Evolutionary conservation across 2,113 vertebrate genomes (phyloP).

Genomic region (Austrofundulus limnaeus): DNA sequence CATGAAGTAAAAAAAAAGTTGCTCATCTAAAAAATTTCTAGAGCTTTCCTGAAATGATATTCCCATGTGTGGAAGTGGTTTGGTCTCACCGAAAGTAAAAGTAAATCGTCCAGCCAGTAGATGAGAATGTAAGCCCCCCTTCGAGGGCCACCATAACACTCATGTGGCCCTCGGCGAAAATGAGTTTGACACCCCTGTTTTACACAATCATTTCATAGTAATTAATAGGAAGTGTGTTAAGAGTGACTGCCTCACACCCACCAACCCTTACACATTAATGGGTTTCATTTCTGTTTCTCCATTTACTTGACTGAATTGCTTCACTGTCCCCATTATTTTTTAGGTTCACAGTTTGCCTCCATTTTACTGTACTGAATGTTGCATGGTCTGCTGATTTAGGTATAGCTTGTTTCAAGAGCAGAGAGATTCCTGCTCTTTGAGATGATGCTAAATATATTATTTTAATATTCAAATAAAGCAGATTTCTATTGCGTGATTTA

Average conservation of each 20-base stretch:
- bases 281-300: slow-evolving; percentile 4
- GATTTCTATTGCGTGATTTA: too few species aligned
- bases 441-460: too few species aligned
- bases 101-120: too few species aligned
- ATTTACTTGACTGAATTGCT: not conserved
- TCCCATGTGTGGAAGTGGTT: slow-evolving; percentile 42
- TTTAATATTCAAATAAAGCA: too few species aligned
- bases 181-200: too few species aligned
- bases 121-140: too few species aligned
- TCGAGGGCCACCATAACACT: too few species aligned
- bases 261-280: not conserved
- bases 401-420: not conserved
- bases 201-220: not conserved
- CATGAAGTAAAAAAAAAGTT: slow-evolving; percentile 12
- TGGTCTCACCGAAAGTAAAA: slow-evolving; percentile 31
- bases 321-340: slow-evolving; percentile 9
- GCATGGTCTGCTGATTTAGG: slow-evolving; percentile 5
- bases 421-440: too few species aligned
- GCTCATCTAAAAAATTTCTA: slow-evolving; percentile 24
- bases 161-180: too few species aligned
- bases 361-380: slow-evolving; percentile 1
- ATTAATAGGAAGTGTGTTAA: not conserved
- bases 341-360: slow-evolving; percentile 15
- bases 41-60: slow-evolving; percentile 56
- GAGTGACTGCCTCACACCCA: not conserved